Evolutionary conservation across 2,888 invertebrate genomes (phyloP).

Genomic region (Hoplodrina blanda): DNA sequence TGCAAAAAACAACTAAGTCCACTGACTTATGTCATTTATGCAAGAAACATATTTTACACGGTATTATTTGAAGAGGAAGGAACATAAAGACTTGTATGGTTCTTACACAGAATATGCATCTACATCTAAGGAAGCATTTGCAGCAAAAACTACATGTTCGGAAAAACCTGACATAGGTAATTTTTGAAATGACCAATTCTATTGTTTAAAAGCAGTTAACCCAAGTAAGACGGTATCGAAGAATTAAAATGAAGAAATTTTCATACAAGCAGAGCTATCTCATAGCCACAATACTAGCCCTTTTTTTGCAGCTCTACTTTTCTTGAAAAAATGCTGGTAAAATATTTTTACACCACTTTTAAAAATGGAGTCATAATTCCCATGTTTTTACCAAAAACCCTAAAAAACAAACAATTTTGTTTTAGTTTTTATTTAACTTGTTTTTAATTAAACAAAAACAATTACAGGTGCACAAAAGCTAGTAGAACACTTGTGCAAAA

Average conservation of each 20-base stretch:
- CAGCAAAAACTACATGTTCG: too few relatives aligned
- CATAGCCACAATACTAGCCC: neutral
- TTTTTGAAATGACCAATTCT: too few relatives aligned
- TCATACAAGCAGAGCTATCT: neutral
- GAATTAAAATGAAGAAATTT: neutral
- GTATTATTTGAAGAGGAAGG: too few relatives aligned
- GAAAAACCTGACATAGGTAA: too few relatives aligned
- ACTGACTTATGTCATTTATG: too few relatives aligned
- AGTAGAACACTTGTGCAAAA: conserved; percentile 93
- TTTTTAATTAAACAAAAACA: neutral
- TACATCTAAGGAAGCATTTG: too few relatives aligned
- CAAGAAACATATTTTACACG: too few relatives aligned
- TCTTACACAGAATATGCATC: too few relatives aligned
- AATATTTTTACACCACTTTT: neutral
- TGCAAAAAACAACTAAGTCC: too few relatives aligned
- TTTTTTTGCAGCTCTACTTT: neutral
- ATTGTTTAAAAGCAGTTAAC: neutral
- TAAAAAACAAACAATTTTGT: neutral
- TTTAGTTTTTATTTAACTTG: too few relatives aligned
- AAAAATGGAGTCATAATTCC: neutral
- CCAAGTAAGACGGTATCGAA: neutral
- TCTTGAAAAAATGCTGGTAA: neutral
- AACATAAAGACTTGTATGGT: too few relatives aligned
- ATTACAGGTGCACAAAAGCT: conserved; percentile 94
- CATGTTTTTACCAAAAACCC: conserved; percentile 10